Evolutionary conservation across 2,113 vertebrate species (phyloP), one percentile per base, ranked within the genome.

Genomic region (Oreochromis spilurus): DNA sequence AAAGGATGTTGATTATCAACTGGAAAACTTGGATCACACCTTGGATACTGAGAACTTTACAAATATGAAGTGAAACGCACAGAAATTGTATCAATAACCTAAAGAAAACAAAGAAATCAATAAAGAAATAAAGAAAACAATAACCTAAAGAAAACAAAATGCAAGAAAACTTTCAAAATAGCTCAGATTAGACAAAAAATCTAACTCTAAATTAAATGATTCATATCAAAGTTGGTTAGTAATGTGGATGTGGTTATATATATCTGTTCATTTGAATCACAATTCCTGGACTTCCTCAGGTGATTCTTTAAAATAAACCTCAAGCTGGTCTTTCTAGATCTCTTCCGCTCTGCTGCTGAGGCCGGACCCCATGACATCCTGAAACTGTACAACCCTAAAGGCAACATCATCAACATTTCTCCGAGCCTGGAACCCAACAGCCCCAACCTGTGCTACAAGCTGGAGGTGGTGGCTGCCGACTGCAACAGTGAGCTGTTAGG

Each of bases 391-490:
- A 97, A 96, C 90, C 92, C 94, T 58, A 96, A 95, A 88, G 96
- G 96, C 81, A 96, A 94, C 95, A 96, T 97, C 82, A 96, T 96
- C 94, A 97, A 97, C 92, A 97, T 97, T 92, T 96, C 95, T 21
- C 95, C 95, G 2, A 89, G 87, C 57, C 89, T 97, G 87, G 95
- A 95, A 67, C 93, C 95, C 58, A 97, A 97, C 93, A 88, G 19
- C 60, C 94, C 93, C 1, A 89, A 88, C 84, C 88, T 90, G 81
- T 91, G 93, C 91, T 97, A 97, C 94, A 95, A 96, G 84, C 94
- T 97, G 88, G 96, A 97, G 89, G 96, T 97, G 91, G 96, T 97
- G 82, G 96, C 96, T 17, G 92, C 95, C 6, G 94, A 97, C 88
- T 96, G 95, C 91, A 96, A 95, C 94, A 95, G 91, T 87, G 93